Conservation (phyloP, 2,113 vertebrate species). For the Ceyx melanurus region DNA sequence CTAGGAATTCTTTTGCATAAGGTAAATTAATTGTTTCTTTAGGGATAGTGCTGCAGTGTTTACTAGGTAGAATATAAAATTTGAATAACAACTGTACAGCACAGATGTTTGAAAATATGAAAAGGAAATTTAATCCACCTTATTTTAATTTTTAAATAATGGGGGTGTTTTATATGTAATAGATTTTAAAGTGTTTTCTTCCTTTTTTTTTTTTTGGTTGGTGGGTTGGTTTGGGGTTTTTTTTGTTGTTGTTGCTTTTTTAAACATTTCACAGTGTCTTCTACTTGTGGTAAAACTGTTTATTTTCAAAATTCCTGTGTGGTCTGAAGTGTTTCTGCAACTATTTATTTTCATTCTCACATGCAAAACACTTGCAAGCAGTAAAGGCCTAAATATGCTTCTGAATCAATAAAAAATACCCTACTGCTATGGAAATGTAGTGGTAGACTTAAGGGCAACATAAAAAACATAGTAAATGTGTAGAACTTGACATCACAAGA, state of each 20-base stretch:
- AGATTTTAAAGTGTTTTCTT: too few species aligned
- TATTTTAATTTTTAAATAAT: neutral
- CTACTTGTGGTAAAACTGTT: neutral
- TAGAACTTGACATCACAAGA: neutral
- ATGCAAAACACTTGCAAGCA: neutral
- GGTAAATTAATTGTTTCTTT: neutral
- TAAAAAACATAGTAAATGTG: neutral
- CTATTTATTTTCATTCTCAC: neutral
- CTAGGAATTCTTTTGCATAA: neutral
- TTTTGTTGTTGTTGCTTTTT: neutral
- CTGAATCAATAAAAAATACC: neutral
- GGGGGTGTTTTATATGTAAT: too few species aligned
- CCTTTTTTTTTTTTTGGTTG: neutral
- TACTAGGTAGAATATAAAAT: neutral
- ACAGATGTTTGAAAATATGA: neutral
- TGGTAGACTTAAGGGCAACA: neutral
- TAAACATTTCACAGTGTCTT: neutral
- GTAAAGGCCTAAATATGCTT: neutral
- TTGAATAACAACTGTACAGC: neutral
- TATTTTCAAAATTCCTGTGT: neutral
- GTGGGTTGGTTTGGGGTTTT: too few species aligned
- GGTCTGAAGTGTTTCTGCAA: neutral
- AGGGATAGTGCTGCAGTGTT: neutral
- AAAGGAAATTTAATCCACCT: neutral
- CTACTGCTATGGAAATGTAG: neutral